Evolutionary conservation across 2,888 invertebrate genomes (phyloP), one percentile per base, ranked within the genome.

Genomic region (Lasioglossum pauxillum): DNA sequence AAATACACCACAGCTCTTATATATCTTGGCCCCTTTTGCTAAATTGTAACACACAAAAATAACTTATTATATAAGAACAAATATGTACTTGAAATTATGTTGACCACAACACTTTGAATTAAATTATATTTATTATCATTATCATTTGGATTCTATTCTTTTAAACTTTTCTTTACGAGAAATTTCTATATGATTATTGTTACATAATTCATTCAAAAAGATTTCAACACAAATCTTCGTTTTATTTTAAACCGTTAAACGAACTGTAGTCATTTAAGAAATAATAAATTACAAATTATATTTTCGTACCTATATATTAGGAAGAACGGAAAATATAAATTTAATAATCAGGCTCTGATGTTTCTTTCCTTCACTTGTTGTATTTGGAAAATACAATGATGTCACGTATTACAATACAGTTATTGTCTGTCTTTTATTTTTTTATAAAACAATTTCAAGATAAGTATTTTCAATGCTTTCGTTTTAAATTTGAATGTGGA

Each of bases 121-220:
- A 93, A 93, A 94, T 94, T 94, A 94, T 93, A 94, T 94, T 94
- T 93, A 92, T 93, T 92, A 93, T 49, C 12, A 74, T 74, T 74
- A 74, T 71, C 19, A 41, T 71, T 71, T 41, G 38, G n/a, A 71
- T 71, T n/a, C 71, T 71, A n/a, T n/a, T 71, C 12, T 38, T 71
- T 71, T n/a, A n/a, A 38, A 41, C 35, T 41, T 41, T n/a, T 71
- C 69, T 38, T 41, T 71, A 12, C n/a, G 41, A 27, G 38, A 31
- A 23, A 41, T 57, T 35, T 49, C 49, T n/a, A n/a, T 64, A 41
- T 12, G 1, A 38, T 69, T 38, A 38, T 69, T 23, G 23, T 69
- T 69, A 23, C 38, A 23, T 69, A 38, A 69, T 38, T 38, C 23
- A 5, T 35, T 16, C 16, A 35, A 31, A 35, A 67, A 19, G 46